These are phyloP conservation scores for Odocoileus virginianus DNA, from an alignment of 2,113 vertebrate species.

Conservation along the genomic window DNA sequence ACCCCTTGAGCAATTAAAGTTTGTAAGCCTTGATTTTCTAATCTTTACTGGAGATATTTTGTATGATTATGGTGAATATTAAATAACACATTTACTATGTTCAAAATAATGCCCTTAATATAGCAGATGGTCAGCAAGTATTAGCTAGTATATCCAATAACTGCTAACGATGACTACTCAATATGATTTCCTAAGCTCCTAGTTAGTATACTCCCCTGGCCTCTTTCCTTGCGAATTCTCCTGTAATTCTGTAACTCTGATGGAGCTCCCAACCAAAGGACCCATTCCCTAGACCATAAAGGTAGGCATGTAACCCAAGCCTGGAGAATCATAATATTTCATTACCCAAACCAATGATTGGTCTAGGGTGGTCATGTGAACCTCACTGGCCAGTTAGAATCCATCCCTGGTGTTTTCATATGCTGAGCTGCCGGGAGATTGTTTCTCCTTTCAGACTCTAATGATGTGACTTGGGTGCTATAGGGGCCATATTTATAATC, in stretches of 20 bases:
- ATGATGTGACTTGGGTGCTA: neutral
- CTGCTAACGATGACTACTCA: neutral
- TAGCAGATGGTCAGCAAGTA: neutral
- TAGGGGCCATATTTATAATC: neutral
- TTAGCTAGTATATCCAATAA: neutral
- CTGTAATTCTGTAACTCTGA: neutral
- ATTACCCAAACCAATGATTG: neutral
- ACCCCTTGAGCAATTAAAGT: neutral
- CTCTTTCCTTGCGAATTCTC: neutral
- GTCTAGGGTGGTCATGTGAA: neutral
- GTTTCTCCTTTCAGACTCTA: neutral
- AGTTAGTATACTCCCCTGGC: neutral
- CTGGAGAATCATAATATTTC: neutral
- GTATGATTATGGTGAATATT: neutral
- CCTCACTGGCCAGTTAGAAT: neutral
- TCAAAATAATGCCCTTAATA: neutral
- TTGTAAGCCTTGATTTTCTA: neutral
- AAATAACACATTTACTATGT: neutral
- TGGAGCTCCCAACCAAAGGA: neutral
- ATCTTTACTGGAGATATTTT: neutral
- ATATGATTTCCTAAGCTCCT: neutral
- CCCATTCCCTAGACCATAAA: too few species aligned
- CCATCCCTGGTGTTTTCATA: neutral
- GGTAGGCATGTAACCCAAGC: neutral
- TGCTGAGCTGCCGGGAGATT: neutral